phyloP scores from a whole-genome alignment of 2,113 vertebrate species.

The Bubo scandiacus region DNA sequence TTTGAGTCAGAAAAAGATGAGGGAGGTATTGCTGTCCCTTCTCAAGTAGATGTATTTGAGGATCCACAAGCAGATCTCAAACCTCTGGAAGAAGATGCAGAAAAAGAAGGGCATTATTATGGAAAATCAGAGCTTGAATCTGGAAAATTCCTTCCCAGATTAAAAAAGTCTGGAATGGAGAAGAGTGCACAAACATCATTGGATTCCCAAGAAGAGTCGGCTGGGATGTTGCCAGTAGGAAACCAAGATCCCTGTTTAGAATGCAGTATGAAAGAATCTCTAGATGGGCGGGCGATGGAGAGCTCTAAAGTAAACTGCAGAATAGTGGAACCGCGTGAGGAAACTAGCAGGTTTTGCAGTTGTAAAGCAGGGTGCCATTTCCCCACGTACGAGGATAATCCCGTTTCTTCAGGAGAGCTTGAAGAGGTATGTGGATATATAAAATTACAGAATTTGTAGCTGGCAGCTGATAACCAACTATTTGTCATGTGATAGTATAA shows the following conservation, averaged over 20 bases:
- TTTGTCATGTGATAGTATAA: conserved; percentile 29
- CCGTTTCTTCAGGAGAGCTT: conserved; percentile 80
- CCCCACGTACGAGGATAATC: conserved; percentile 81
- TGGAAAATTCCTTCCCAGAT: conserved; percentile 93
- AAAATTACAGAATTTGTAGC: conserved; percentile 34
- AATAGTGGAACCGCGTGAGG: conserved; percentile 80
- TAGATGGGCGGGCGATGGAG: conserved; percentile 71
- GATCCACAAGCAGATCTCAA: conserved; percentile 96
- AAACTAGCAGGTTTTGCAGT: conserved; percentile 79
- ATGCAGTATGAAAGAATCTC: conserved; percentile 80
- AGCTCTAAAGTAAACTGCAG: conserved; percentile 77
- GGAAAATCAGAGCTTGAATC: conserved; percentile 98
- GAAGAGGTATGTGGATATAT: conserved; percentile 82
- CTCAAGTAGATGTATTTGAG: conserved; percentile 87
- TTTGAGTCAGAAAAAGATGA: conserved; percentile 97
- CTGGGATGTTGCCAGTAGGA: conserved; percentile 77
- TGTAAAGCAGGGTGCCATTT: conserved; percentile 81
- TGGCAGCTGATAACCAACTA: conserved; percentile 31
- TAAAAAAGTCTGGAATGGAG: conserved; percentile 99
- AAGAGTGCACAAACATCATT: conserved; percentile 98
- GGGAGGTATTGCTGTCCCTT: conserved; percentile 76
- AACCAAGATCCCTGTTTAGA: conserved; percentile 86
- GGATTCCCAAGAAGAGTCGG: conserved; percentile 94
- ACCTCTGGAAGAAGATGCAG: conserved; percentile 97
- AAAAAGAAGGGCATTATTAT: conserved; percentile 95